These are phyloP conservation scores for Kryptolebias marmoratus DNA, from an alignment of 2,113 vertebrate genomes.

Conservation along the genomic window DNA sequence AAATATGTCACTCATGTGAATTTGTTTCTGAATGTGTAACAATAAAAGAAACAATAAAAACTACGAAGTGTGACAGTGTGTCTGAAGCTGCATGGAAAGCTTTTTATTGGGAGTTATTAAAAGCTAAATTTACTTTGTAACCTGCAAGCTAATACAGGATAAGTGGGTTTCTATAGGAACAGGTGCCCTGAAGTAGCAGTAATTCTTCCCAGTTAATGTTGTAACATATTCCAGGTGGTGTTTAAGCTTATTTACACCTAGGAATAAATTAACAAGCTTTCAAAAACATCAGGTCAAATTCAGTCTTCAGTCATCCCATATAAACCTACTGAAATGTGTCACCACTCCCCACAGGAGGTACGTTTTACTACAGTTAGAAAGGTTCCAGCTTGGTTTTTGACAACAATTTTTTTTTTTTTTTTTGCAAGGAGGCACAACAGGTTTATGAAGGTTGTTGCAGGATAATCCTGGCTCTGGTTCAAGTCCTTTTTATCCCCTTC, in stretches of 20 bases:
- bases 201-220: slow-evolving; percentile 11
- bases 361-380: neutral
- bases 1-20: no score
- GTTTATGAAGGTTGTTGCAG: slow-evolving; percentile 2
- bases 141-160: slow-evolving; percentile 13
- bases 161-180: slow-evolving; percentile 13
- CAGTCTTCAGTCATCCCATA: neutral
- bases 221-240: slow-evolving; percentile 6
- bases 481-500: neutral
- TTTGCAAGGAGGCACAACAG: slow-evolving; percentile 2
- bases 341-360: neutral
- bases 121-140: slow-evolving; percentile 13
- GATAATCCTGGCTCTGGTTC: neutral
- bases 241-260: slow-evolving; percentile 14
- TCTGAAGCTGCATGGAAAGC: neutral
- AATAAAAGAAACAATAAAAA: neutral
- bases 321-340: slow-evolving; percentile 22
- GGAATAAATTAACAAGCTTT: slow-evolving; percentile 19
- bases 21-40: neutral
- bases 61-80: neutral
- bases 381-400: slow-evolving; percentile 8
- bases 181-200: slow-evolving; percentile 24
- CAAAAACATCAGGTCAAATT: slow-evolving; percentile 6
- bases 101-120: neutral
- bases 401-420: slow-evolving; percentile 10